Conservation (phyloP, 2,888 invertebrate species). For the Plagodis pulveraria region DNA sequence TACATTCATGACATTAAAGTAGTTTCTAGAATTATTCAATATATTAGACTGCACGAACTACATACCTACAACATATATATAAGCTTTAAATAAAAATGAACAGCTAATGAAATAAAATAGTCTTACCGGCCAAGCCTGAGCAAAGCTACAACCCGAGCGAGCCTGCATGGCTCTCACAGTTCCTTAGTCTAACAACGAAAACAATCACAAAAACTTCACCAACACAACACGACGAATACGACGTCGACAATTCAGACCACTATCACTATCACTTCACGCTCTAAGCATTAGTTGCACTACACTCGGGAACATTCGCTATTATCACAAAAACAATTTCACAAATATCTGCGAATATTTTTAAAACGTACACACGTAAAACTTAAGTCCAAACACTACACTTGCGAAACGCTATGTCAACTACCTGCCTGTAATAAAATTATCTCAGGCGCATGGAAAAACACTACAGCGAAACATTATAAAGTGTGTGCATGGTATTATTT, state of each 20-base stretch:
- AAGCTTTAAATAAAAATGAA: too few relatives aligned
- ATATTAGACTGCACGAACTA: too few relatives aligned
- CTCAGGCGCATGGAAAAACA: constrained; percentile 37
- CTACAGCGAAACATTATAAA: constrained; percentile 18
- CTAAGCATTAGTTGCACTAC: constrained; percentile 46
- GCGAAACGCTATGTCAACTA: constrained; percentile 77
- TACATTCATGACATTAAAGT: too few relatives aligned
- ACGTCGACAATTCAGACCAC: constrained; percentile 29
- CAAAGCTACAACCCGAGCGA: constrained; percentile 41
- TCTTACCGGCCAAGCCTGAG: constrained; percentile 51
- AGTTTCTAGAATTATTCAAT: too few relatives aligned
- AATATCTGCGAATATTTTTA: constrained; percentile 58
- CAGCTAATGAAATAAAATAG: background rate
- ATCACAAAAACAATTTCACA: constrained; percentile 45
- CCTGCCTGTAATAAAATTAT: constrained; percentile 62
- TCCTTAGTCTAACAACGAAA: constrained; percentile 41
- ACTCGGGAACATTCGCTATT: constrained; percentile 34
- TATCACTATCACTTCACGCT: constrained; percentile 53
- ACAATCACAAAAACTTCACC: constrained; percentile 47
- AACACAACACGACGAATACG: constrained; percentile 48
- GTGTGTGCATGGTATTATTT: background rate
- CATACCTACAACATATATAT: too few relatives aligned
- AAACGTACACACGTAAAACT: constrained; percentile 77
- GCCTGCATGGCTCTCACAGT: constrained; percentile 60
- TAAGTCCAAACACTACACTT: constrained; percentile 61